Base-by-base conservation (phyloP, 2,113 vertebrate genomes). In the Damaliscus lunatus region DNA sequence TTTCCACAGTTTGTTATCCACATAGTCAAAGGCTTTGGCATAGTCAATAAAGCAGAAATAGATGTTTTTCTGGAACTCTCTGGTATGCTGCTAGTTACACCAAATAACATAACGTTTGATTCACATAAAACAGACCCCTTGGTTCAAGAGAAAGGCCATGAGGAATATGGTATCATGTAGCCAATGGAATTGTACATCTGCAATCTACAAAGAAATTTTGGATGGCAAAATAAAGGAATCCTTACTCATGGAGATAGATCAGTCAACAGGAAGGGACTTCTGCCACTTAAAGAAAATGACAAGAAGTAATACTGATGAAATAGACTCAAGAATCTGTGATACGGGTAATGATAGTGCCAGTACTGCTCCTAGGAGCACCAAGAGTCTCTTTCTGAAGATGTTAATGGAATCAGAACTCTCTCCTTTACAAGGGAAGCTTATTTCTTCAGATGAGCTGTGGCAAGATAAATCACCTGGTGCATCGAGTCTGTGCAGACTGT, bases 31-130 rank as follows among this genome's bases (percentile, higher is more conserved):
- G n/a, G n/a, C n/a, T n/a, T n/a, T n/a, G n/a, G n/a, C n/a, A n/a
- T n/a, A n/a, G n/a, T n/a, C n/a, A n/a, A n/a, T n/a, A n/a, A n/a
- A n/a, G n/a, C n/a, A n/a, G n/a, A n/a, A n/a, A n/a, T n/a, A 23
- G 53, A 25, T 57, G 55, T 57, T 57, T 57, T 57, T 57, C 21
- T 57, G 21, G 55, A 57, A 57, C 55, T 57, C 55, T 57, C 55
- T 95, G 99, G 99, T 93, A 99, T 99, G 97, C 99, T 99, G 98
- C 99, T 99, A 98, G 99, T 99, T 98, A 99, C 99, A 5, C 99
- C 99, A 98, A 99, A 99, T 99, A 99, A 99, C 98, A 99, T 99
- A 97, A 99, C 99, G 99, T 99, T 99, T 95, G 99, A 99, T 99
- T 99, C 99, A 93, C 99, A 99, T 98, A 99, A 99, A 99, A 99